These are phyloP conservation scores for Drosophila paramelanica DNA, from an alignment of 2,888 invertebrate genomes.

Conservation along the genomic window DNA sequence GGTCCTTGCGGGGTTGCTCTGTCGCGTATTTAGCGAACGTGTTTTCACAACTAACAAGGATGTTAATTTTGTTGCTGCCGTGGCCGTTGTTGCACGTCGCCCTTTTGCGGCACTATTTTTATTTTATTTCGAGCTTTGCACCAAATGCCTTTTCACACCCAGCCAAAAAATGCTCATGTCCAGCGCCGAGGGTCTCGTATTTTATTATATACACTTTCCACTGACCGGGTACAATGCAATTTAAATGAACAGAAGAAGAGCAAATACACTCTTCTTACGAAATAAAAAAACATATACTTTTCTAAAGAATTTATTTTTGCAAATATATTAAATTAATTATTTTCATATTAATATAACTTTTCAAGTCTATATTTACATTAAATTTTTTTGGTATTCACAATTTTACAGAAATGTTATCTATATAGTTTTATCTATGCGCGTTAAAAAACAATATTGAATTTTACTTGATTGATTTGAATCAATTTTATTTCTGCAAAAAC, in stretches of 20 bases:
- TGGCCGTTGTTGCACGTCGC: conserved; percentile 42
- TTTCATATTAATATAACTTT: too few relatives aligned
- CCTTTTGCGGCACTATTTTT: conserved; percentile 56
- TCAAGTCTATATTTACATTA: too few relatives aligned
- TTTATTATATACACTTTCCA: conserved; percentile 40
- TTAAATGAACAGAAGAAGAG: neutral
- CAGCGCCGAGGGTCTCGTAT: conserved; percentile 50
- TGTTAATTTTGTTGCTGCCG: conserved; percentile 79
- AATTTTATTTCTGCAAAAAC: too few relatives aligned
- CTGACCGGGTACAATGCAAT: neutral
- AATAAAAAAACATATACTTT: too few relatives aligned
- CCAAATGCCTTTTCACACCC: conserved; percentile 79
- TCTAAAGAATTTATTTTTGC: neutral
- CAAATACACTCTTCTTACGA: neutral
- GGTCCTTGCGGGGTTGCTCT: conserved; percentile 56
- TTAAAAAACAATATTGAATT: too few relatives aligned
- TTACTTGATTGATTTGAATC: too few relatives aligned
- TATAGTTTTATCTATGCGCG: too few relatives aligned
- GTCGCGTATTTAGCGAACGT: conserved; percentile 82
- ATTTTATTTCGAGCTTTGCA: conserved; percentile 67
- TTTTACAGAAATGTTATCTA: too few relatives aligned
- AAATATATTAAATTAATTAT: neutral
- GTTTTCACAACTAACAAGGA: conserved; percentile 83
- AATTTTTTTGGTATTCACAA: too few relatives aligned
- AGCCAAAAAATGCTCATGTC: conserved; percentile 67